Conservation (phyloP, 2,888 invertebrate species). For the Hyposoter didymator region DNA sequence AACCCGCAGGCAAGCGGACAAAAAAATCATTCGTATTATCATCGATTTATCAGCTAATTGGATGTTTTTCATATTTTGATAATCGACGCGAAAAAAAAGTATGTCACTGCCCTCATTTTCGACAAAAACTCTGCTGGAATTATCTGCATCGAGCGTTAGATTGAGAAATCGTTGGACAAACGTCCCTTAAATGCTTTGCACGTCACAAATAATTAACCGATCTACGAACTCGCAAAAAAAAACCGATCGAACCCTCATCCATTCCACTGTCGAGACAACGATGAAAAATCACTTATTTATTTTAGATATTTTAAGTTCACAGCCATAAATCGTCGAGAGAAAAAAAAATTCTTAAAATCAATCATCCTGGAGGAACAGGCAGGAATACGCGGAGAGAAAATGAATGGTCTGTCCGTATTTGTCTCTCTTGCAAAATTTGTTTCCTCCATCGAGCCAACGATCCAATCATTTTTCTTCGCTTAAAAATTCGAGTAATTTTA, state of each 20-base stretch:
- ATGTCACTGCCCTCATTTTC: background rate
- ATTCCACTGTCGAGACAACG: background rate
- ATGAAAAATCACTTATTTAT: conserved; percentile 19
- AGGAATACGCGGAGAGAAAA: conserved; percentile 11
- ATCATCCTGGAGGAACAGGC: conserved; percentile 15
- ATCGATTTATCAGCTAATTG: conserved; percentile 27
- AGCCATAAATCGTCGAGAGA: conserved; percentile 6
- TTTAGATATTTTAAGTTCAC: background rate
- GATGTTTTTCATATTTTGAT: conserved; percentile 1
- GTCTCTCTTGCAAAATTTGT: conserved; percentile 9
- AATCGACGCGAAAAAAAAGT: background rate
- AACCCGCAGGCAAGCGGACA: conserved; percentile 10
- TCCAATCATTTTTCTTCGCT: background rate
- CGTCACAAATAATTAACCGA: background rate
- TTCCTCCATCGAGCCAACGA: background rate
- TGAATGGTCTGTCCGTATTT: conserved; percentile 1
- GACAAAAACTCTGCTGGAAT: background rate
- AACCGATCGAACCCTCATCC: background rate
- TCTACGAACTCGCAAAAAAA: conserved; percentile 1
- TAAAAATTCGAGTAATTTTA: conserved; percentile 4
- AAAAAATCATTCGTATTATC: conserved; percentile 18
- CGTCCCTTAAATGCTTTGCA: background rate
- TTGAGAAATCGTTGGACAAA: too few relatives aligned
- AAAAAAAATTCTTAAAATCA: conserved; percentile 23
- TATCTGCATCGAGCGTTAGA: background rate